Percentiles rank a stretch among this genome's conserved stretches.
phyloP scores from a whole-genome alignment of 2,888 invertebrate genomes.

The Dryomyza anilis region DNA sequence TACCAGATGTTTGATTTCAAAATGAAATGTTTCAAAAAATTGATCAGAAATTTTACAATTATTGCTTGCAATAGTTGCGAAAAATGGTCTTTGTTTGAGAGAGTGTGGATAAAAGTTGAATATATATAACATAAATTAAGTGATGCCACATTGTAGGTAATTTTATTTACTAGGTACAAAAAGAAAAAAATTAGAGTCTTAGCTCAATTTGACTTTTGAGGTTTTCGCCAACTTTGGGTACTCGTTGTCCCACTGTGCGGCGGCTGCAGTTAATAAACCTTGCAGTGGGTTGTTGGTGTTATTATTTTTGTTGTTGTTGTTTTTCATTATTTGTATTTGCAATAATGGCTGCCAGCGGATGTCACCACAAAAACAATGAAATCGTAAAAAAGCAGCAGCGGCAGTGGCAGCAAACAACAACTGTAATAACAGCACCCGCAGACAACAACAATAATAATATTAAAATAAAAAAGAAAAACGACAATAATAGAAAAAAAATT shows the following conservation, averaged over 20 bases:
- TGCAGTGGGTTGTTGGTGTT: background rate
- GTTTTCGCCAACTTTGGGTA: background rate
- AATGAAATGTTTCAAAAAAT: no score
- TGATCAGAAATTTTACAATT: no score
- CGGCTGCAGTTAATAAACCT: background rate
- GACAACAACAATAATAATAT: conserved; percentile 19
- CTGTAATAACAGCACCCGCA: conserved; percentile 32
- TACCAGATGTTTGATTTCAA: no score
- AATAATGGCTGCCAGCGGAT: no score
- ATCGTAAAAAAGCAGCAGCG: conserved; percentile 7
- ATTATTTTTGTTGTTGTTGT: background rate
- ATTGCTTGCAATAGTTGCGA: no score
- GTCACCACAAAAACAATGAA: conserved; percentile 5
- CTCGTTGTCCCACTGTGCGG: background rate
- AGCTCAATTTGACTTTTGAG: no score
- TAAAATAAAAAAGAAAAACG: conserved; percentile 7
- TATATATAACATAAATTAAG: no score
- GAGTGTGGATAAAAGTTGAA: no score
- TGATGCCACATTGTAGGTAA: no score
- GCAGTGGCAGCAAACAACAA: conserved; percentile 37
- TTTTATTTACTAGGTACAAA: no score
- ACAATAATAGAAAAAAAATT: background rate
- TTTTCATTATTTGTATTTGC: background rate
- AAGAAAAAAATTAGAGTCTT: no score
- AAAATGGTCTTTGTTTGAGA: no score